Evolutionary conservation across 2,113 vertebrate genomes (phyloP).

Genomic region (Hucho hucho): DNA sequence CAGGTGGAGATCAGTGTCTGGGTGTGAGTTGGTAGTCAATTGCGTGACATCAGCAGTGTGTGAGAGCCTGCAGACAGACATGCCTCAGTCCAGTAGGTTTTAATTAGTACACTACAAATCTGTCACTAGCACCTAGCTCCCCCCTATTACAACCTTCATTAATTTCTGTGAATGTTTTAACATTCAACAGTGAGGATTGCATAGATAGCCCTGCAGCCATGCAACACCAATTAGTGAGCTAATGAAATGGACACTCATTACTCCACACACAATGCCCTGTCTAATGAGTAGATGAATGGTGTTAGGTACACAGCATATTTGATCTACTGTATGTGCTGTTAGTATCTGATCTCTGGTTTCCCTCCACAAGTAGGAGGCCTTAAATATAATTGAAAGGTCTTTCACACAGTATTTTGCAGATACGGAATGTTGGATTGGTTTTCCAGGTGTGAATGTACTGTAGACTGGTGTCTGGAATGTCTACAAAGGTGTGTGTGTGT

Average conservation of each 20-base stretch:
- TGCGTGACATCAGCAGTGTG: background rate
- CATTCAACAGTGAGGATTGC: conserved; percentile 20
- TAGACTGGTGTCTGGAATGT: background rate
- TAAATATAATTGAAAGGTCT: background rate
- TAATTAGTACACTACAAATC: conserved; percentile 52
- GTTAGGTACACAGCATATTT: background rate
- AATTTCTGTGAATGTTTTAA: conserved; percentile 51
- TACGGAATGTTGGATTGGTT: background rate
- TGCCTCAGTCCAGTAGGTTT: conserved; percentile 37
- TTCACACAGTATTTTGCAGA: background rate
- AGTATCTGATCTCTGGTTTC: too few relatives aligned
- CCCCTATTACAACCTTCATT: conserved; percentile 60
- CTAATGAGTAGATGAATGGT: conserved; percentile 44
- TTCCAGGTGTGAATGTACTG: background rate
- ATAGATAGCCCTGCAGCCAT: conserved; percentile 39
- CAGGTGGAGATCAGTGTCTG: conserved; percentile 9
- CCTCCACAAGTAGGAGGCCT: too few relatives aligned
- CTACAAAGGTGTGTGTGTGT: background rate
- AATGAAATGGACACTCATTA: conserved; percentile 61
- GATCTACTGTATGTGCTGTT: background rate
- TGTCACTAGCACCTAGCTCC: conserved; percentile 49
- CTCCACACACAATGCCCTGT: conserved; percentile 12
- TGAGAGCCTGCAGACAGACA: conserved; percentile 3
- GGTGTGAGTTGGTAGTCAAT: background rate
- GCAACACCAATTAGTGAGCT: conserved; percentile 57